Evolutionary conservation across 2,797 vertebrate genomes (phyloP), one percentile per base, ranked within the genome.

Genomic region (Cossypha heuglini): DNA sequence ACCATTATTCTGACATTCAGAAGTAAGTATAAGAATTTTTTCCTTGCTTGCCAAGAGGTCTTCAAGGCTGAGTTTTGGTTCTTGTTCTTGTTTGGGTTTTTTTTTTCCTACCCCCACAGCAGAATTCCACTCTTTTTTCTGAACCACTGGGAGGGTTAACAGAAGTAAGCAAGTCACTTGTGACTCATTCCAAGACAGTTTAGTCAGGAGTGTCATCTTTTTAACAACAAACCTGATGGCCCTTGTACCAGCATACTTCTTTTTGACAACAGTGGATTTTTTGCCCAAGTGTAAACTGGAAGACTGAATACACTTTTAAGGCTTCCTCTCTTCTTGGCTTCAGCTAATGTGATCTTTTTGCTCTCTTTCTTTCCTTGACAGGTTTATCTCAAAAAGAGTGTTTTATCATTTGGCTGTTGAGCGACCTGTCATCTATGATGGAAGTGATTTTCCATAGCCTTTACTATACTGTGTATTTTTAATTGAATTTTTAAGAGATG

Each of bases 381-480:
- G 99, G 96, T 99, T 99, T 96, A 98, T 99, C 96, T 99, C 99
- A 69, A 99, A 99, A 98, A 99, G 98, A 91, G 99, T 99, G 31
- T 98, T 98, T 92, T 99, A 99, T 95, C 99, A 98, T 92, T 97
- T 99, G 97, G 98, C 98, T 42, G 97, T 99, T n/a, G 99, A 99
- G 95, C 98, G 98, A 88, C 98, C 99, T 24, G 87, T 99, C 62
- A 98, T 99, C 98, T 99, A 99, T 3, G 99, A 99, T 57, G 99
- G 99, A 97, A 99, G 99, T 19, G 99, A 99, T 97, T 98, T 98
- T 96, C 98, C 97, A 21, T 99, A 98, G 93, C 55, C 86, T 92
- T 93, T 57, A 82, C 71, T 86, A 80, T 20, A 92, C 71, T 42
- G 64, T 62, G 58, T 88, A 69, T 91, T 94, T 89, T 91, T 88